Percentiles rank a stretch among this genome's conserved stretches.
Conservation (phyloP, 1,140 invertebrate species). For the Zaprionus gabonicus region DNA sequence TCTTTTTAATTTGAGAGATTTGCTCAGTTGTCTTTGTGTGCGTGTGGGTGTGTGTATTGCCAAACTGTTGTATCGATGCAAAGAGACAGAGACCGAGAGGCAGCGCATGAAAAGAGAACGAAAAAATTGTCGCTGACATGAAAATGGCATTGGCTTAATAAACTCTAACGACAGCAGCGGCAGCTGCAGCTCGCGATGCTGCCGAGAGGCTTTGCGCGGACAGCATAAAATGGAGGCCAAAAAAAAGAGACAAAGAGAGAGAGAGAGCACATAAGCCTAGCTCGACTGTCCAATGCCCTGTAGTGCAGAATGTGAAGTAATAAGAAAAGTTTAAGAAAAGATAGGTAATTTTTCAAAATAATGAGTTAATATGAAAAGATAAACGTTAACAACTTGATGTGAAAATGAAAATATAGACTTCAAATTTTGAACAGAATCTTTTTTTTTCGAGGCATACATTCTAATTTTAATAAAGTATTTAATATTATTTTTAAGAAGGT, state of each 20-base stretch:
- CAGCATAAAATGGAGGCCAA: not conserved
- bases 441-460: too few species aligned
- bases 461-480: too few species aligned
- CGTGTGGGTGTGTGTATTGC: not conserved
- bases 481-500: too few species aligned
- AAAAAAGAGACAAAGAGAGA: slow-evolving; percentile 8
- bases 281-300: not conserved
- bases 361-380: not conserved
- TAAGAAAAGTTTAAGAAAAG: not conserved
- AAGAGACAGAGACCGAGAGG: not conserved
- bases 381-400: too few species aligned
- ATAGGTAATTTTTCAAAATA: not conserved
- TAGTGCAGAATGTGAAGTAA: not conserved
- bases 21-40: not conserved
- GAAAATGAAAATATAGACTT: too few species aligned
- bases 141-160: slow-evolving; percentile 55
- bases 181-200: slow-evolving; percentile 33
- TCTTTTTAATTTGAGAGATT: slow-evolving; percentile 12
- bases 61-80: not conserved
- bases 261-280: not conserved
- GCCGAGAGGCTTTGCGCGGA: slow-evolving; percentile 30
- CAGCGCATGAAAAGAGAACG: slow-evolving; percentile 13
- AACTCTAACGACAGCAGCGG: slow-evolving; percentile 39
- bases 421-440: too few species aligned
- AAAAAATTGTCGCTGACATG: slow-evolving; percentile 37